These are phyloP conservation scores for Aphyosemion australe DNA, from an alignment of 2,113 vertebrate genomes.

Conservation along the genomic window DNA sequence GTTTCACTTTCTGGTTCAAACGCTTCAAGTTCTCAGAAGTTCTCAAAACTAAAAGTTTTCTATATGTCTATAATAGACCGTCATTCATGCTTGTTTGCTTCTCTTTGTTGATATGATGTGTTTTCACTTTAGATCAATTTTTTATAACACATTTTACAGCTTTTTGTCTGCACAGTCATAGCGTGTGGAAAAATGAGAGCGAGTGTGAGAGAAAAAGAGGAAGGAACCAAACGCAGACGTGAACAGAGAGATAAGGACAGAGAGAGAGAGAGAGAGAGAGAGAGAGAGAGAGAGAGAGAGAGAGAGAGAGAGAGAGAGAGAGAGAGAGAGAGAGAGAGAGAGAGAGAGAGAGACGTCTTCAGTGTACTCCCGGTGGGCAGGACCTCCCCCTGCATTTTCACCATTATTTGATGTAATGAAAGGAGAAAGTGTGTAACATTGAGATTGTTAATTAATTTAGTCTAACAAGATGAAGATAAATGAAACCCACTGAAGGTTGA, in stretches of 20 bases:
- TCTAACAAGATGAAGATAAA: conserved; percentile 99
- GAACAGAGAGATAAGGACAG: conserved; percentile 47
- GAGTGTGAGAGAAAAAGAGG: conserved; percentile 41
- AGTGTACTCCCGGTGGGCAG: conserved; percentile 76
- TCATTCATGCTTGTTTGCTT: conserved; percentile 16
- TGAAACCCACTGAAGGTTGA: conserved; percentile 91
- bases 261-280: conserved; percentile 31
- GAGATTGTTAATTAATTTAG: conserved; percentile 99
- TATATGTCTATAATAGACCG: conserved; percentile 24
- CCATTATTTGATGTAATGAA: conserved; percentile 99
- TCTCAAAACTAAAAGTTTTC: conserved; percentile 27
- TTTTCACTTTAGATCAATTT: conserved; percentile 59
- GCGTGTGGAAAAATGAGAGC: conserved; percentile 47
- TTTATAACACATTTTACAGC: conserved; percentile 54
- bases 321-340: conserved; percentile 32
- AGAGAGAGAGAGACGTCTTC: conserved; percentile 64
- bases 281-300: conserved; percentile 45
- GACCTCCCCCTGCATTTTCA: conserved; percentile 83
- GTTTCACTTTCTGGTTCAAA: conserved; percentile 28
- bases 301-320: conserved; percentile 31
- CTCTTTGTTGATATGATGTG: conserved; percentile 37
- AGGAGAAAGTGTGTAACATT: conserved; percentile 96
- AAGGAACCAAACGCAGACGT: conserved; percentile 40
- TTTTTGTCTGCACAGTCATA: conserved; percentile 58
- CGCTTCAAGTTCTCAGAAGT: conserved; percentile 15